A percentile compares a stretch with the other conserved stretches of the same genome.
Conservation (phyloP, 2,888 invertebrate species). For the Sipunculus nudus region DNA sequence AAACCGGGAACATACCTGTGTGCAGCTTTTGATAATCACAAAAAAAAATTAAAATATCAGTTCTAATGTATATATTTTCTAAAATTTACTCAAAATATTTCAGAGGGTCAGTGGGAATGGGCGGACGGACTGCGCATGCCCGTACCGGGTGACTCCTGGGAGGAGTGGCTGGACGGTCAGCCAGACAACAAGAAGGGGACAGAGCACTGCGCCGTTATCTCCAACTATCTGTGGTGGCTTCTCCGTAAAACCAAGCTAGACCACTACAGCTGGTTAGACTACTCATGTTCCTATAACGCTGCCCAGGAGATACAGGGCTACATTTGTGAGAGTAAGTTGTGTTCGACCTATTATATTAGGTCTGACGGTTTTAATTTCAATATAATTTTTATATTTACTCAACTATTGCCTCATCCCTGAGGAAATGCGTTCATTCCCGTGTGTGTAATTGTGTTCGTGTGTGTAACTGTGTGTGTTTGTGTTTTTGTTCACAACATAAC, state of each 20-base stretch:
- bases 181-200: conserved; percentile 16
- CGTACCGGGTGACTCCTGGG: conserved; percentile 1
- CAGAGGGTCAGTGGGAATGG: conserved; percentile 14
- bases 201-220: conserved; percentile 26
- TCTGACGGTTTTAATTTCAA: not conserved
- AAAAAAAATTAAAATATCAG: too few relatives aligned
- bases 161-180: conserved; percentile 21
- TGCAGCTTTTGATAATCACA: too few relatives aligned
- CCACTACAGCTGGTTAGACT: conserved; percentile 25
- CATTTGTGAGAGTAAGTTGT: conserved; percentile 31
- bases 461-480: too few relatives aligned
- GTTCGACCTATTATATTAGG: not conserved
- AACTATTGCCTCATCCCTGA: too few relatives aligned
- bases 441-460: too few relatives aligned
- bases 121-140: conserved; percentile 16
- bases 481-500: too few relatives aligned
- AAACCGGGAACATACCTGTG: too few relatives aligned
- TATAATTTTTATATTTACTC: not conserved
- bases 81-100: too few relatives aligned
- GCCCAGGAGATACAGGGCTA: conserved; percentile 33
- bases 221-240: conserved; percentile 32
- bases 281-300: conserved; percentile 20
- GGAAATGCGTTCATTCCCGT: too few relatives aligned
- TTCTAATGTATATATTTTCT: too few relatives aligned
- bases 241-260: conserved; percentile 11